phyloP scores from a whole-genome alignment of 2,797 vertebrate genomes.

The Centroberyx gerrardi region DNA sequence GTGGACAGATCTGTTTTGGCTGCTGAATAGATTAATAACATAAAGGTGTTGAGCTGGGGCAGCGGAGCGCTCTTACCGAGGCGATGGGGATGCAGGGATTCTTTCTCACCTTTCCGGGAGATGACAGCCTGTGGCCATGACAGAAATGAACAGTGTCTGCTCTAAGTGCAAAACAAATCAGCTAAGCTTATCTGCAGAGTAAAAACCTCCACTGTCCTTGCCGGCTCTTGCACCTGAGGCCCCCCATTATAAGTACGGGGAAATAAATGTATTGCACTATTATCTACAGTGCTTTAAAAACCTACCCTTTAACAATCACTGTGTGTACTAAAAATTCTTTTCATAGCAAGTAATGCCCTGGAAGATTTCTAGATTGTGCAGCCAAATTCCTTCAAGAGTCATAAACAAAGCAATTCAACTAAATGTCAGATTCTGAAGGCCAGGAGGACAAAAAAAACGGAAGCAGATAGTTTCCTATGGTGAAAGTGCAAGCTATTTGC shows the following conservation, averaged over 20 bases:
- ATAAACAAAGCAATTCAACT: constrained; percentile 27
- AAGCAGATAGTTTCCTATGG: not conserved
- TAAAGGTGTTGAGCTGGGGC: constrained; percentile 37
- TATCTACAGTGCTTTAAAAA: constrained; percentile 35
- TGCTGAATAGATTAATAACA: constrained; percentile 54
- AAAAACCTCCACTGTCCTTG: constrained; percentile 40
- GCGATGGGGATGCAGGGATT: constrained; percentile 10
- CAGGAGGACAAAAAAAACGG: not conserved
- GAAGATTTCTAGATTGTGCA: not conserved
- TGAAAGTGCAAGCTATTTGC: constrained; percentile 14
- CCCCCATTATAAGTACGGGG: constrained; percentile 34
- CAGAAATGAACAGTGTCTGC: constrained; percentile 43
- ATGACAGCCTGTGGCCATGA: constrained; percentile 28
- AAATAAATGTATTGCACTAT: constrained; percentile 45
- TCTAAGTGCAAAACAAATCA: constrained; percentile 60
- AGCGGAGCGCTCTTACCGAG: constrained; percentile 12
- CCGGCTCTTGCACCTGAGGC: constrained; percentile 37
- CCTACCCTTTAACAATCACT: constrained; percentile 5
- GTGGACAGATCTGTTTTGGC: constrained; percentile 45
- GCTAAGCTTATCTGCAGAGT: constrained; percentile 24
- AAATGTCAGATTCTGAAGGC: constrained; percentile 18
- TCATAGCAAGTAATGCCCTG: not conserved
- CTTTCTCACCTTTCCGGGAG: constrained; percentile 47
- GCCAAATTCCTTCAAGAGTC: constrained; percentile 23
- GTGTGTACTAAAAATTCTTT: constrained; percentile 28